phyloP scores from a whole-genome alignment of 2,113 vertebrate genomes.

The Ammospiza caudacuta region DNA sequence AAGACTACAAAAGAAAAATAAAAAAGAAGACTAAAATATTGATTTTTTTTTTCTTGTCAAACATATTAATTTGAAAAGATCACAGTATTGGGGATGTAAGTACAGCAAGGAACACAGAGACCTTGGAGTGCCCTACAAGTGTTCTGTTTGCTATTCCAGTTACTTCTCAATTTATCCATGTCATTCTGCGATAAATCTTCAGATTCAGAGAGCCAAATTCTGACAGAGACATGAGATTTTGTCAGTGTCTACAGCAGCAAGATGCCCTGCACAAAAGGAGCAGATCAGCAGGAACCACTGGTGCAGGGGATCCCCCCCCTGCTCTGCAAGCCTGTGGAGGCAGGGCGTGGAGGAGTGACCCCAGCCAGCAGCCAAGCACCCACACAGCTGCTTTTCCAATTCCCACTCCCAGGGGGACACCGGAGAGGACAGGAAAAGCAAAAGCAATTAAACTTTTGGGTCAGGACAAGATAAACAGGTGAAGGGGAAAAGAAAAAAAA shows the following conservation, averaged over 20 bases:
- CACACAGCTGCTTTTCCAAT: neutral
- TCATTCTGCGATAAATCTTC: neutral
- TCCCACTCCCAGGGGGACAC: neutral
- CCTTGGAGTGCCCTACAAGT: neutral
- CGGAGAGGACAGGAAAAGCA: neutral
- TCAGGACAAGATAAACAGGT: neutral
- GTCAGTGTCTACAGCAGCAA: neutral
- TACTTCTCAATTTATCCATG: neutral
- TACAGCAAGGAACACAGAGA: neutral
- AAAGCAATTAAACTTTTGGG: neutral
- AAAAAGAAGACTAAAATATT: neutral
- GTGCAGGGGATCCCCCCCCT: neutral
- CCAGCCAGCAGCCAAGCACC: neutral
- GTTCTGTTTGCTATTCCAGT: neutral
- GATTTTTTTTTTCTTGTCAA: neutral
- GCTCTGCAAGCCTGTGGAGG: neutral
- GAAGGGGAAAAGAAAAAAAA: neutral
- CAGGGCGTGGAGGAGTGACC: neutral
- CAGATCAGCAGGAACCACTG: rapidly evolving
- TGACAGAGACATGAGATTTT: neutral
- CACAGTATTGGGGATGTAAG: neutral
- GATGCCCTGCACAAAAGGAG: neutral
- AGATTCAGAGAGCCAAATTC: neutral
- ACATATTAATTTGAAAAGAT: neutral
- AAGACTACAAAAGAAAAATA: neutral